Evolutionary conservation across 2,113 vertebrate genomes (phyloP).

Genomic region (Fulica atra): DNA sequence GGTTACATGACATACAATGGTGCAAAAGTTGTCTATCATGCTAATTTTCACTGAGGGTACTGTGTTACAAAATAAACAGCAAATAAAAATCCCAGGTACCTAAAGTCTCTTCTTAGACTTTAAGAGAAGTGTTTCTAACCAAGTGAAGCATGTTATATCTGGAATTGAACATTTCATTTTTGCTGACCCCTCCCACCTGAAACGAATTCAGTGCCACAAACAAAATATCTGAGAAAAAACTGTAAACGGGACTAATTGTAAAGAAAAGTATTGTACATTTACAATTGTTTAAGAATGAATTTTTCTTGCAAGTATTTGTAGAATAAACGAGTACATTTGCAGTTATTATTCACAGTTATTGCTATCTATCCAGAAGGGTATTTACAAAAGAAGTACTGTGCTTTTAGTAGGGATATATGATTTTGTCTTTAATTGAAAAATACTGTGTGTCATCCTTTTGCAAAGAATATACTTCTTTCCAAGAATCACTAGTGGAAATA

Average conservation of each 20-base stretch:
- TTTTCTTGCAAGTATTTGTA: not conserved
- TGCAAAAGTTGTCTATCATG: not conserved
- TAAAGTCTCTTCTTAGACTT: not conserved
- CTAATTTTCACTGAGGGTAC: not conserved
- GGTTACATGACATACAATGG: not conserved
- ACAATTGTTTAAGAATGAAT: not conserved
- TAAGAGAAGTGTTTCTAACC: not conserved
- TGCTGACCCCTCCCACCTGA: not conserved
- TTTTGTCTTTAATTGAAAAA: not conserved
- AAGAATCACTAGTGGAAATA: not conserved
- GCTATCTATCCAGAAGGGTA: not conserved
- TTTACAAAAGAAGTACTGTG: not conserved
- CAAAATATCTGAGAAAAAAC: not conserved
- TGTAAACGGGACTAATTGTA: not conserved
- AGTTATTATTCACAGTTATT: not conserved
- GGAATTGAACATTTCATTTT: not conserved
- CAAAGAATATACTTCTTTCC: not conserved
- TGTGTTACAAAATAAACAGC: not conserved
- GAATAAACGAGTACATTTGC: not conserved
- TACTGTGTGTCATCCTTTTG: not conserved
- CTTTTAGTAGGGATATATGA: not conserved
- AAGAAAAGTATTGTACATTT: not conserved
- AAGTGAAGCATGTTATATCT: not conserved
- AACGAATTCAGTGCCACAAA: not conserved
- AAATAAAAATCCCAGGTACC: not conserved